phyloP scores from a whole-genome alignment of 2,888 invertebrate species.

The Himalopsyche anomala region DNA sequence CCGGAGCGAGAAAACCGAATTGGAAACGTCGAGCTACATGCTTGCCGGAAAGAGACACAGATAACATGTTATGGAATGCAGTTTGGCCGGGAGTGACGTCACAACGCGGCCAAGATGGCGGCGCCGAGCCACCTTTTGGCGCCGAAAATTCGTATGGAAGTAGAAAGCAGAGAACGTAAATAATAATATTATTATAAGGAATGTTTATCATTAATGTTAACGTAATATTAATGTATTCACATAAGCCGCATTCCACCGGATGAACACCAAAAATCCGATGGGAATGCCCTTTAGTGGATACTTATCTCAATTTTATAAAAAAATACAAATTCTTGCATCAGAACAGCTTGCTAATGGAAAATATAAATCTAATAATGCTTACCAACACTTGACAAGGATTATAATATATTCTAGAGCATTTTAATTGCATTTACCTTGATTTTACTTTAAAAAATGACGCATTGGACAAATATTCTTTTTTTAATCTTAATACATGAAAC shows the following conservation, averaged over 20 bases:
- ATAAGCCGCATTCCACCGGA: conserved; percentile 22
- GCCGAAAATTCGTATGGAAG: conserved; percentile 56
- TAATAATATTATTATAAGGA: conserved; percentile 44
- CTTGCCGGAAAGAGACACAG: conserved; percentile 47
- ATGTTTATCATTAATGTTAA: conserved; percentile 26
- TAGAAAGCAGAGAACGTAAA: conserved; percentile 51
- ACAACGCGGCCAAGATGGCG: conserved; percentile 52
- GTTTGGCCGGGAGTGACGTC: conserved; percentile 61
- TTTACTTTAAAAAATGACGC: no score
- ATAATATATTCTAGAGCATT: no score
- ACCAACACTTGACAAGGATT: no score
- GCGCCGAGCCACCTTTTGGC: conserved; percentile 58
- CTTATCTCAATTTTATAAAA: background rate
- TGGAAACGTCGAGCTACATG: conserved; percentile 52
- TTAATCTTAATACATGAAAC: no score
- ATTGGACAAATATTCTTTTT: no score
- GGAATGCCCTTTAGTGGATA: conserved; percentile 20
- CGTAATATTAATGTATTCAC: conserved; percentile 29
- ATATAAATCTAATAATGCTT: no score
- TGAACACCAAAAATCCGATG: background rate
- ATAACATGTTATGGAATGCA: conserved; percentile 60
- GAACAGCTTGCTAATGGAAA: no score
- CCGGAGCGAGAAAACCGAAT: background rate
- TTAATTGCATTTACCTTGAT: no score
- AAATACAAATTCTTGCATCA: no score